Percentiles rank a stretch among this genome's conserved stretches.
phyloP scores from a whole-genome alignment of 2,888 invertebrate genomes.

The Melinaea menophilus region DNA sequence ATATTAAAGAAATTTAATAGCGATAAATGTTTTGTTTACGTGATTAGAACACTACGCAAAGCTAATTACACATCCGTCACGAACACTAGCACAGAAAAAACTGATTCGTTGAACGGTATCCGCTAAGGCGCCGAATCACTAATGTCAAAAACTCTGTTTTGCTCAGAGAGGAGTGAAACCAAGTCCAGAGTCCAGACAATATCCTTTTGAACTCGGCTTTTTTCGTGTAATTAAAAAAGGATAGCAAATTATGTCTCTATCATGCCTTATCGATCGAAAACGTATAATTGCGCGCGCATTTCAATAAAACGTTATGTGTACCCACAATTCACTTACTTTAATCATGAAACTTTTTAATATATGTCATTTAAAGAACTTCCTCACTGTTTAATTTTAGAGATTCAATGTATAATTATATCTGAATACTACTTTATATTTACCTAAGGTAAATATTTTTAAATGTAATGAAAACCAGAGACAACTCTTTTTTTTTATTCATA shows the following conservation, averaged over 20 bases:
- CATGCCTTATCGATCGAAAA: slow-evolving; percentile 57
- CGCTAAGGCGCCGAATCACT: slow-evolving; percentile 14
- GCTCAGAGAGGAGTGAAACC: slow-evolving; percentile 3
- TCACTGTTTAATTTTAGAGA: too few species aligned
- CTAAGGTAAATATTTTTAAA: too few species aligned
- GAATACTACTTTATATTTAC: too few species aligned
- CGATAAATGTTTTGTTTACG: slow-evolving; percentile 46
- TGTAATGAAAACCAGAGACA: too few species aligned
- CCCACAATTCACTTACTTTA: too few species aligned
- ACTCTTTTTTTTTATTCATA: too few species aligned
- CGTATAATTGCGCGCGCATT: slow-evolving; percentile 51
- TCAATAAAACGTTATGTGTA: background rate
- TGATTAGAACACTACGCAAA: slow-evolving; percentile 42
- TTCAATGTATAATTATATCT: too few species aligned
- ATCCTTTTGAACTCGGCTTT: slow-evolving; percentile 14
- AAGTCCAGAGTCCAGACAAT: background rate
- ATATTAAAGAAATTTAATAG: slow-evolving; percentile 10
- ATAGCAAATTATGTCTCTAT: slow-evolving; percentile 46
- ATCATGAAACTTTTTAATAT: too few species aligned
- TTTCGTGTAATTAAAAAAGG: slow-evolving; percentile 35
- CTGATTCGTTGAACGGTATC: slow-evolving; percentile 43
- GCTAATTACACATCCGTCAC: slow-evolving; percentile 46
- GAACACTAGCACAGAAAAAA: slow-evolving; percentile 50
- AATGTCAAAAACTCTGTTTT: slow-evolving; percentile 9
- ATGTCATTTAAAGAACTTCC: too few species aligned